Percentiles rank a stretch among this genome's conserved stretches.
phyloP scores from a whole-genome alignment of 2,888 invertebrate genomes.

The Drosophila lutescens region DNA sequence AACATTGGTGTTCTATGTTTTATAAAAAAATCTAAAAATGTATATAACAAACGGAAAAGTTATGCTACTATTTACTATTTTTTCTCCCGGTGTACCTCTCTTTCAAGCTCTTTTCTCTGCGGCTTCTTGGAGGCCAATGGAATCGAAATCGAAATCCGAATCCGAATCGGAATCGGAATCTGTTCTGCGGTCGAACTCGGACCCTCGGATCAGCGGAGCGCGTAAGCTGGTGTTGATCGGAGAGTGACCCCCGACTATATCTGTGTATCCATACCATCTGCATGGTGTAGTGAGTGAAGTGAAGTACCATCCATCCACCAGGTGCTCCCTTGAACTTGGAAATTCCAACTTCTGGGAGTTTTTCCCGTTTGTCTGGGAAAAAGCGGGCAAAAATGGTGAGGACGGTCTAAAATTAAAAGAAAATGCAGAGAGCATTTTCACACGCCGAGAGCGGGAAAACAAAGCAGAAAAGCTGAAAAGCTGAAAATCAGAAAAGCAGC shows the following conservation, averaged over 20 bases:
- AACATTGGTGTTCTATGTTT: too few relatives aligned
- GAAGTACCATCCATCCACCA: not conserved
- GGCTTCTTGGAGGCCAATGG: conserved; percentile 8
- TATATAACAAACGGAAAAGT: too few relatives aligned
- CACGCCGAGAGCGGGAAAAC: conserved; percentile 5
- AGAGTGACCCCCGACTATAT: conserved; percentile 28
- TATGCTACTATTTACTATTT: too few relatives aligned
- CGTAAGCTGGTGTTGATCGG: conserved; percentile 38
- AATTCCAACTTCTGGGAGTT: conserved; percentile 21
- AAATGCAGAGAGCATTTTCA: conserved; percentile 51
- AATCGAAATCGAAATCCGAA: not conserved
- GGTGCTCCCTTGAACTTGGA: conserved; percentile 27
- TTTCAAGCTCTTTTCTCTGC: not conserved
- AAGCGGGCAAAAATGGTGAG: conserved; percentile 16
- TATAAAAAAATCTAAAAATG: too few relatives aligned
- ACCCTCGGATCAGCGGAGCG: conserved; percentile 28
- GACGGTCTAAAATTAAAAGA: conserved; percentile 65
- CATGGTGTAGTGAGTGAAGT: too few relatives aligned
- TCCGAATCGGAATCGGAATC: not conserved
- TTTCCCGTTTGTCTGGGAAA: not conserved
- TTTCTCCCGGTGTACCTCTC: not conserved
- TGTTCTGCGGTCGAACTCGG: conserved; percentile 27
- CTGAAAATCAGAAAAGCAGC: conserved; percentile 24
- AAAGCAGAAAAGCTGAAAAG: conserved; percentile 21
- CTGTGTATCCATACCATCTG: too few relatives aligned